Base-by-base conservation (phyloP, 2,113 vertebrate species). In the Nyctereutes procyonoides region DNA sequence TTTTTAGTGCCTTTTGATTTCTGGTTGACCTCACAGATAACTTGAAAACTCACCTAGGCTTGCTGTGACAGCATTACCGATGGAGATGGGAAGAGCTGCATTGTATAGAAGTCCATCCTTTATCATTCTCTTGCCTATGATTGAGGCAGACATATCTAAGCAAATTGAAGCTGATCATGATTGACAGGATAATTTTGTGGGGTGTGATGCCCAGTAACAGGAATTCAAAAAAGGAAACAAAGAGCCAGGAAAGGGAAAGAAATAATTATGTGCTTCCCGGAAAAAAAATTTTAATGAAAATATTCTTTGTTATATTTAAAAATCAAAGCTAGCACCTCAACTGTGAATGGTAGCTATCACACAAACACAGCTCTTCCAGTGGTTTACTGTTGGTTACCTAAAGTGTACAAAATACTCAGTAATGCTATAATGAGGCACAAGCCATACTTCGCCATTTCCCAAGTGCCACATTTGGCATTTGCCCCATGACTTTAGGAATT, bases 21-120 rank as follows among this genome's bases (percentile, higher is more conserved):
- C 63, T 3, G 20, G 48, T 97, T 98, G 38, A 92, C 92, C 58
- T n/a, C 22, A 93, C n/a, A 97, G 89, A 94, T 81, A 88, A 79
- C 85, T 95, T 96, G 82, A 96, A 96, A 90, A 84, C 1, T 71
- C 35, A 76, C 51, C 19, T 15, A 69, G 38, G 7, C 63, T 96
- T 95, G 53, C 92, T 87, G 58, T 86, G 58, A 96, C 65, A 80
- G 80, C 95, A 35, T 84, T 62, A 80, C 2, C 53, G 11, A 79
- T 95, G 82, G 62, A 95, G 35, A 38, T 22, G 14, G 2, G 51
- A 85, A 92, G 32, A 88, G 90, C 76, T 51, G 12, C 3, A 1
- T 58, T 13, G 11, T 96, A 32, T 19, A 76, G 55, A 79, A 80
- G 56, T 28, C 1, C 74, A 35, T 93, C 63, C 65, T 94, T 95